Evolutionary conservation across 2,888 invertebrate genomes (phyloP), one percentile per base, ranked within the genome.

Genomic region (Toxonevra muliebris): DNA sequence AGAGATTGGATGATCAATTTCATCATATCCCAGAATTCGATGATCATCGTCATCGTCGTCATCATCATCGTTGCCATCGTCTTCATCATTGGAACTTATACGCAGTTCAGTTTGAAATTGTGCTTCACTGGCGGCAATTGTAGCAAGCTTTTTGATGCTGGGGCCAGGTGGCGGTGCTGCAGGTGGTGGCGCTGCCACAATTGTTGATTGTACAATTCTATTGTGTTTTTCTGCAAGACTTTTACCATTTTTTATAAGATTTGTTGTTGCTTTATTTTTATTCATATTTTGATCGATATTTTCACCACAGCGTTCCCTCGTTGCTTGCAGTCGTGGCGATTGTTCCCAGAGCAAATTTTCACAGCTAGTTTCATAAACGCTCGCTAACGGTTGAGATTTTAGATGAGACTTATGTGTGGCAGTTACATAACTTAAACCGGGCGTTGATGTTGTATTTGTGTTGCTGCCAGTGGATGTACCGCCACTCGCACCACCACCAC

Each of bases 301-400:
- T 13, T 12, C 11, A 20, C 58, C 65, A 13, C 30, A 30, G 30
- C 30, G 30, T 7, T 30, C 3, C 30, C 30, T 30, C 30, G 30
- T 4, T 19, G 20, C 62, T 57, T 42, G 69, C 61, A 65, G 68
- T 60, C 72, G 72, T 9, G 78, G 77, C 55, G 79, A 77, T 40
- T 76, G 76, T 52, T 82, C 81, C 71, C 79, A 74, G 11, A 82
- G 75, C 54, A 87, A 74, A 77, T 87, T 86, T 76, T 87, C 87
- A 69, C 83, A 83, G 71, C 87, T 87, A 7, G 86, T 80, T 77
- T 87, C 87, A 71, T 86, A 86, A 9, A 87, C 86, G 74, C 87
- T 87, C 20, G 85, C 85, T 48, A 87, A 76, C 3, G 85, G 84
- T 53, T 86, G 86, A 13, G 82, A 79, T 71, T 85, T 85, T 43